These are phyloP conservation scores for Passer domesticus DNA, from an alignment of 2,113 vertebrate species.

Conservation along the genomic window DNA sequence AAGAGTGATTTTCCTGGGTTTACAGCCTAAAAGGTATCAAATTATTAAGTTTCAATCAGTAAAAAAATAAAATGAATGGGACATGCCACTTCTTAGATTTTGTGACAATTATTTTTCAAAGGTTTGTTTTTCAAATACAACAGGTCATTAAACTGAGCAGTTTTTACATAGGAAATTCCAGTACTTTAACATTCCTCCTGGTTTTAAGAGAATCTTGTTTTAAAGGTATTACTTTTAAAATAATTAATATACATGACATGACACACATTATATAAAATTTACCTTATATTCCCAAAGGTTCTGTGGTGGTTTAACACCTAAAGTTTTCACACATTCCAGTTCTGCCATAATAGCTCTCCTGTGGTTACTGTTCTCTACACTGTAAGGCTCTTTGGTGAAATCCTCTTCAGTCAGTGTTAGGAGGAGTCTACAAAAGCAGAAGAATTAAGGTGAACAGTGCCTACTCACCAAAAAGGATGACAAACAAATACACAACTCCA, in stretches of 20 bases:
- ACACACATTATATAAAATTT: neutral
- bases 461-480: neutral
- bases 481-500: neutral
- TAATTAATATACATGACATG: neutral
- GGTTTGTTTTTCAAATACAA: neutral
- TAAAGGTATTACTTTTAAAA: neutral
- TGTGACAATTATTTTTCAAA: neutral
- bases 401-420: slow-evolving; percentile 88
- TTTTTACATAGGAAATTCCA: neutral
- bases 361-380: slow-evolving; percentile 83
- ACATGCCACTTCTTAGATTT: neutral
- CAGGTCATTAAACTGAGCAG: neutral
- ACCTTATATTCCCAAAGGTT: slow-evolving; percentile 98
- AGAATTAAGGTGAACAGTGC: neutral
- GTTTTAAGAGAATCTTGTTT: neutral
- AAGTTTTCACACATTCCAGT: slow-evolving; percentile 82
- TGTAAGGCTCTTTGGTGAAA: slow-evolving; percentile 80
- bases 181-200: neutral
- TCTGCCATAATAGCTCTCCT: slow-evolving; percentile 84
- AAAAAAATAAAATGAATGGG: neutral
- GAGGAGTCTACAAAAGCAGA: slow-evolving; percentile 79
- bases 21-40: slow-evolving; percentile 75
- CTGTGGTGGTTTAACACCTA: slow-evolving; percentile 87
- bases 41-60: neutral
- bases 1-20: slow-evolving; percentile 91